Evolutionary conservation across 2,113 vertebrate genomes (phyloP).

Genomic region (Smithornis capensis): DNA sequence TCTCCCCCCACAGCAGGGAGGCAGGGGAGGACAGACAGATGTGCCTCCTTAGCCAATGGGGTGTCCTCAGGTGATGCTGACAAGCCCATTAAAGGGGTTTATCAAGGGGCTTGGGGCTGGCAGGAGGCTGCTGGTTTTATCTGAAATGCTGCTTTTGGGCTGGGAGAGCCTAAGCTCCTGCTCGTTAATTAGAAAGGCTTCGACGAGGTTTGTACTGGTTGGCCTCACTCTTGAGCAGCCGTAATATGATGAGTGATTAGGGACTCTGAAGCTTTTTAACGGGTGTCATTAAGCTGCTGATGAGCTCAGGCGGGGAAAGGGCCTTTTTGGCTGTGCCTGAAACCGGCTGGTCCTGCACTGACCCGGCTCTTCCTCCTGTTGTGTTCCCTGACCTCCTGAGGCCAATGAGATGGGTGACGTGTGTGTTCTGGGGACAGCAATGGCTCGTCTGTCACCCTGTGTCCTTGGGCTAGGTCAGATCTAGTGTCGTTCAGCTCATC

Average conservation of each 20-base stretch:
- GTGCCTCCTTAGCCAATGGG: not conserved
- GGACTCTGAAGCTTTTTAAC: slow-evolving; percentile 12
- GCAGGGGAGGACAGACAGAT: not conserved
- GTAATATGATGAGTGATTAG: not conserved
- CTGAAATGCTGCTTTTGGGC: slow-evolving; percentile 5
- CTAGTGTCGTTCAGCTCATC: not conserved
- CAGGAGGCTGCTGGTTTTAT: not conserved
- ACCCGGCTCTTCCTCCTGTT: fast-evolving
- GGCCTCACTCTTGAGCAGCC: slow-evolving; percentile 34
- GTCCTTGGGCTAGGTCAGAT: not conserved
- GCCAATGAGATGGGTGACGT: not conserved
- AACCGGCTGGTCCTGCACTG: not conserved
- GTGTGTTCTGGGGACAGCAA: not conserved
- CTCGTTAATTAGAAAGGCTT: slow-evolving; percentile 39
- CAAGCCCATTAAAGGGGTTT: slow-evolving; percentile 37
- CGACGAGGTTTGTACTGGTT: not conserved
- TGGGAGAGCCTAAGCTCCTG: not conserved
- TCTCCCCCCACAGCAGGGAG: not conserved
- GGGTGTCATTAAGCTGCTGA: slow-evolving; percentile 28
- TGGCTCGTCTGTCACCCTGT: not conserved
- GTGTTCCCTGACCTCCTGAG: not conserved
- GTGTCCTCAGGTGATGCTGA: not conserved
- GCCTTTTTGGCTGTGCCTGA: slow-evolving; percentile 1
- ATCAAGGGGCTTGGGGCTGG: not conserved
- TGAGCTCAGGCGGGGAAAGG: not conserved